Conservation (phyloP, 2,797 vertebrate species). For the Sebastes nivosus region DNA sequence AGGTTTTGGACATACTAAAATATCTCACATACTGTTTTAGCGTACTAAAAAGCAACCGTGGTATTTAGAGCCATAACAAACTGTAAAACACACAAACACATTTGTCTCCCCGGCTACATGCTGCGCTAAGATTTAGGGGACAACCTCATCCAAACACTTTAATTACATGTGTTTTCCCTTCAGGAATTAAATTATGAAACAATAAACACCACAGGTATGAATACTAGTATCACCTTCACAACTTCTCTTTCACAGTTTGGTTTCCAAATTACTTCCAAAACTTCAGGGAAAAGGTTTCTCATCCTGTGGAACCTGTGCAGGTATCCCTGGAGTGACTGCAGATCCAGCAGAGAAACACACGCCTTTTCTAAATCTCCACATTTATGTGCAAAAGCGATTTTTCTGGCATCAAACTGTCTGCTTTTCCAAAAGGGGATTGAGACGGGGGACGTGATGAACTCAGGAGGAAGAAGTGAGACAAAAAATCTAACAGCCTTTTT, state of each 20-base stretch:
- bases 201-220: neutral
- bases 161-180: neutral
- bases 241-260: neutral
- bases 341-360: conserved; percentile 4
- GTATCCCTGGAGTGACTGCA: conserved; percentile 8
- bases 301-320: neutral
- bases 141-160: neutral
- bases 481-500: conserved; percentile 22
- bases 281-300: neutral
- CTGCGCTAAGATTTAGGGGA: neutral
- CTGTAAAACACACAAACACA: too few species aligned
- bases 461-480: conserved; percentile 24
- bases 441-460: conserved; percentile 25
- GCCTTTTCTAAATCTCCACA: conserved; percentile 20
- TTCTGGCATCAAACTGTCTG: conserved; percentile 40
- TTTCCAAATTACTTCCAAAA: conserved; percentile 19
- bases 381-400: conserved; percentile 27
- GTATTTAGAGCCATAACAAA: too few species aligned
- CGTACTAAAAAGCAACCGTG: too few species aligned
- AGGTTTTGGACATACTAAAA: too few species aligned
- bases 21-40: too few species aligned
- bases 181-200: neutral
- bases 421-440: conserved; percentile 27
- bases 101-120: neutral
- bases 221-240: neutral